A percentile compares a stretch with the other conserved stretches of the same genome.
Conservation (phyloP, 2,113 vertebrate species). For the Piprites chloris region DNA sequence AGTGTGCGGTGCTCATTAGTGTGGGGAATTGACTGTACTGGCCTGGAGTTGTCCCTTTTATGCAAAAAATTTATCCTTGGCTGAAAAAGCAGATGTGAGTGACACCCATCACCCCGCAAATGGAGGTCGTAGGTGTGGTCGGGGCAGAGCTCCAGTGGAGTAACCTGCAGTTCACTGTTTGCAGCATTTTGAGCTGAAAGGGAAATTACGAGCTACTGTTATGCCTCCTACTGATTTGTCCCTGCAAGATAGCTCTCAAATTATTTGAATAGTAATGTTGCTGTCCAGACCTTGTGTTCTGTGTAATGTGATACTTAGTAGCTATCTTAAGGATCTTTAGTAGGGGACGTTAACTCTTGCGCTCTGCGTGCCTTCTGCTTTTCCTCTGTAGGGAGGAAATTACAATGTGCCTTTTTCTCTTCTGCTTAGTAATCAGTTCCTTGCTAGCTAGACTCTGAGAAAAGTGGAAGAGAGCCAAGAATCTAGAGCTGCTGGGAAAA, state of each 20-base stretch:
- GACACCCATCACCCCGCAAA: background rate
- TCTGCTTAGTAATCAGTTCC: background rate
- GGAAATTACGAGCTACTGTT: background rate
- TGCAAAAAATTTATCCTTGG: background rate
- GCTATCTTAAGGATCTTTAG: background rate
- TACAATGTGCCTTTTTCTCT: background rate
- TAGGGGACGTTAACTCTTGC: background rate
- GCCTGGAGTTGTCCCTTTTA: background rate
- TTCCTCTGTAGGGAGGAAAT: background rate
- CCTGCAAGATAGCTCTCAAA: background rate
- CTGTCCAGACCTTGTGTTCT: background rate
- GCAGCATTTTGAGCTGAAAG: background rate
- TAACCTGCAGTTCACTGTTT: background rate
- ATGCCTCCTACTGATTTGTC: background rate
- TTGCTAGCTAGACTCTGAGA: background rate
- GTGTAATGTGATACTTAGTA: background rate
- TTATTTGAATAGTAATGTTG: background rate
- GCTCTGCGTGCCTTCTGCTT: background rate
- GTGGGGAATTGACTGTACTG: background rate
- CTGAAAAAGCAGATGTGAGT: background rate
- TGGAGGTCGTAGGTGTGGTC: background rate
- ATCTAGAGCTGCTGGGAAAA: background rate
- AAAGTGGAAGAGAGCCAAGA: background rate
- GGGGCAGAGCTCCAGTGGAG: background rate
- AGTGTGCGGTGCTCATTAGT: background rate